These are phyloP conservation scores for Lochmaea crataegi DNA, from an alignment of 2,888 invertebrate species.

Conservation along the genomic window DNA sequence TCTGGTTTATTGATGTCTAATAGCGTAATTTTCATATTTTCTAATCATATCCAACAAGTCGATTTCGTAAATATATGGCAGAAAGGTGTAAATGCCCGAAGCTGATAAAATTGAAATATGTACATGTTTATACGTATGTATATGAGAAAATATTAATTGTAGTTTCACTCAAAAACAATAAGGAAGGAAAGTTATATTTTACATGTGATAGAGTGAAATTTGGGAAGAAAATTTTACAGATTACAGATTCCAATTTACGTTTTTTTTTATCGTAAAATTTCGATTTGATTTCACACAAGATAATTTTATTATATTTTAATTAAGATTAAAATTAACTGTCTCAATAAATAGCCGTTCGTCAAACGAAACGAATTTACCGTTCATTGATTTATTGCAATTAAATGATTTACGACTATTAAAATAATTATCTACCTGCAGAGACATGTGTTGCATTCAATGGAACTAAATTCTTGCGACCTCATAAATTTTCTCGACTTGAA, in stretches of 20 bases:
- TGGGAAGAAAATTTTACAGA: too few species aligned
- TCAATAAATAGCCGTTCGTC: conserved; percentile 17
- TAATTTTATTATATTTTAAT: neutral
- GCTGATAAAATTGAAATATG: conserved; percentile 26
- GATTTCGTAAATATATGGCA: conserved; percentile 24
- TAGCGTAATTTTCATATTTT: conserved; percentile 30
- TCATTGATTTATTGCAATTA: conserved; percentile 23
- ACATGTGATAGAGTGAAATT: too few species aligned
- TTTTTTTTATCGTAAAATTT: neutral
- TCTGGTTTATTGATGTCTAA: conserved; percentile 23
- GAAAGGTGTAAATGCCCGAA: conserved; percentile 13
- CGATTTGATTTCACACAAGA: too few species aligned
- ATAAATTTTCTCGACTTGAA: conserved; percentile 16
- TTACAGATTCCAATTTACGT: too few species aligned
- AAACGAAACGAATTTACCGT: conserved; percentile 18
- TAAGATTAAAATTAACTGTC: neutral
- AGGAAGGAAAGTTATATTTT: conserved; percentile 5
- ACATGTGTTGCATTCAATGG: conserved; percentile 17
- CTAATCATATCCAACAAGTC: neutral
- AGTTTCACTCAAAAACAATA: conserved; percentile 16
- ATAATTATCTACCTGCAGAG: conserved; percentile 30
- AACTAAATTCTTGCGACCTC: conserved; percentile 21
- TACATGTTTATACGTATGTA: conserved; percentile 9
- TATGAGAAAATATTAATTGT: conserved; percentile 15
- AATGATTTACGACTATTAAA: conserved; percentile 15